Evolutionary conservation across 1,140 invertebrate species (phyloP), one percentile per base, ranked within the genome.

Genomic region (Linepithema humile): DNA sequence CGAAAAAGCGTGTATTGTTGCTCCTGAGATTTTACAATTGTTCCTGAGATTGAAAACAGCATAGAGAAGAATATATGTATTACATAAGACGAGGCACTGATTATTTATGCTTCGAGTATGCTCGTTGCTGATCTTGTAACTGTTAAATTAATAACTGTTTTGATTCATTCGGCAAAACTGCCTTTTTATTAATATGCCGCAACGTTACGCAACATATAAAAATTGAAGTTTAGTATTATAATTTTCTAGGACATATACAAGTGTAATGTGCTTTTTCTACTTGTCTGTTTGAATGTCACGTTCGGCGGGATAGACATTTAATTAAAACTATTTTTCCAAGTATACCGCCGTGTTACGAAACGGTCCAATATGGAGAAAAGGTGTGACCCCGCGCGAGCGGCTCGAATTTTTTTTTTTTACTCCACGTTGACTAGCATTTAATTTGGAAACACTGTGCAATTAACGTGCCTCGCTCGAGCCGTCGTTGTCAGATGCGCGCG

Each of bases 401-500:
- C 59, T 15, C 75, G 38, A 43, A 57, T 80, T 80, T 64, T 80
- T 80, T 69, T 57, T 80, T 80, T 53, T 75, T 35, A 69, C 80
- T 45, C 20, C 23, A 38, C 72, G 64, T 50, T 78, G 75, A 55
- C 32, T n/a, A 74, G 35, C 64, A 80, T 80, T 82, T 72, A 82
- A 82, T 74, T 82, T 73, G 50, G 43, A 85, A 84, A 65, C 73
- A 82, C 45, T 43, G 74, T 88, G 75, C 84, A 88, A 88, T 88
- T 85, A 88, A 88, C 86, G 86, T 88, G 73, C 82, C 75, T 82
- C 50, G 80, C 50, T 65, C 69, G 67, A 53, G 5, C 35, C 48
- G 59, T 29, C 73, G 86, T 86, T 88, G 86, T 90, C 86, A 65
- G 88, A 64, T 32, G 43, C 77, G 65, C 72, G 64, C 55, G 74